Evolutionary conservation across 2,113 vertebrate genomes (phyloP).

Genomic region (Heliornis fulica): DNA sequence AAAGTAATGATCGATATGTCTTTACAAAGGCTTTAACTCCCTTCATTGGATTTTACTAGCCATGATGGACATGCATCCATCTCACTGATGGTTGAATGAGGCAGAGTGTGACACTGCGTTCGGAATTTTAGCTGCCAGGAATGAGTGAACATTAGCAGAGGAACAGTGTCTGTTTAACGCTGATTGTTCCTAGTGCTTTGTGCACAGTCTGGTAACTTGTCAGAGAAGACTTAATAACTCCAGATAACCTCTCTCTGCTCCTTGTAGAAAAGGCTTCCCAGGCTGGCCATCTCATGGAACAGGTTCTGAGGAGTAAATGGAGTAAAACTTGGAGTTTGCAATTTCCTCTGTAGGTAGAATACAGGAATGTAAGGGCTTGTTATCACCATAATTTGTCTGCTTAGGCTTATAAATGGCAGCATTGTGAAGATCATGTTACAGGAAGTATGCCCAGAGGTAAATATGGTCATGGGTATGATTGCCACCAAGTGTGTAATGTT

Average conservation of each 20-base stretch:
- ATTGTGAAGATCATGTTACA: background rate
- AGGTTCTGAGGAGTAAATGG: background rate
- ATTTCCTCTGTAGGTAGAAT: slow-evolving; percentile 51
- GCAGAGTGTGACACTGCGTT: background rate
- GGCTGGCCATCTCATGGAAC: background rate
- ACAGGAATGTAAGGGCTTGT: slow-evolving; percentile 29
- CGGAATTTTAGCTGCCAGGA: background rate
- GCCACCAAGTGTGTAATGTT: slow-evolving; percentile 63
- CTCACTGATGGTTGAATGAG: background rate
- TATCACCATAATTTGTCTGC: slow-evolving; percentile 34
- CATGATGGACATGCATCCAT: background rate
- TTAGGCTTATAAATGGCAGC: slow-evolving; percentile 38
- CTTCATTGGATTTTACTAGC: slow-evolving; percentile 39
- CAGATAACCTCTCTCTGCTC: background rate
- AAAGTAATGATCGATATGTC: slow-evolving; percentile 19
- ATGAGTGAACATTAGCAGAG: background rate
- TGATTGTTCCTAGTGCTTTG: background rate
- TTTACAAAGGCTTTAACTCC: slow-evolving; percentile 54
- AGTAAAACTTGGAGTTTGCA: slow-evolving; percentile 27
- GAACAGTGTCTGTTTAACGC: background rate
- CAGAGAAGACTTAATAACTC: background rate
- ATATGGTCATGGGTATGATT: slow-evolving; percentile 22
- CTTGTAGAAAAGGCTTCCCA: background rate
- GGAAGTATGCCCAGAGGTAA: slow-evolving; percentile 30
- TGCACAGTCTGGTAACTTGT: background rate